phyloP scores from a whole-genome alignment of 2,113 vertebrate species.

The Muntiacus reevesi region DNA sequence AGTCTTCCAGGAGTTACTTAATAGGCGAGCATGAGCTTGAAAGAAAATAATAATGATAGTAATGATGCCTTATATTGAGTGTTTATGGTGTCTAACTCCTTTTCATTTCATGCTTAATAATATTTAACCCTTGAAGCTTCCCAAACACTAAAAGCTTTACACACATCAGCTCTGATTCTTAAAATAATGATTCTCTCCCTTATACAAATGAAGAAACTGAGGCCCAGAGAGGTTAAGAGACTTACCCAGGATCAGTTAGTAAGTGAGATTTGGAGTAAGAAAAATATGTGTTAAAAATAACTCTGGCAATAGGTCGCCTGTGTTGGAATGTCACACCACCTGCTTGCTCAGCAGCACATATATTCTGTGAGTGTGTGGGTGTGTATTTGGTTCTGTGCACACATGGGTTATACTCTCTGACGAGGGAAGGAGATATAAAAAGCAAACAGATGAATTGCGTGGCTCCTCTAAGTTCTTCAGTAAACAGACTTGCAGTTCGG shows the following conservation, averaged over 20 bases:
- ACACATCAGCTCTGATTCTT: not conserved
- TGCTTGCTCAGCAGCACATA: not conserved
- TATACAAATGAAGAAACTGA: conserved; percentile 39
- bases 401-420: not conserved
- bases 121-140: conserved; percentile 21
- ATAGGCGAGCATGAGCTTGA: not conserved
- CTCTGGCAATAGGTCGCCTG: not conserved
- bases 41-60: not conserved
- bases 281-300: conserved; percentile 19
- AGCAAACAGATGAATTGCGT: conserved; percentile 27
- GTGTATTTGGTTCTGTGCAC: not conserved
- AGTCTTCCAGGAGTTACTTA: not conserved
- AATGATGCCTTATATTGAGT: not conserved
- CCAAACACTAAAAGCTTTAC: not conserved
- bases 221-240: conserved; percentile 20
- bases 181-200: conserved; percentile 11
- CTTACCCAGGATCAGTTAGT: not conserved
- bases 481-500: not conserved
- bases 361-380: not conserved
- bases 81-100: not conserved
- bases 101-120: not conserved
- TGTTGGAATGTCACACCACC: conserved; percentile 11
- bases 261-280: conserved; percentile 26
- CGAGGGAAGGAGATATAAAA: conserved; percentile 35
- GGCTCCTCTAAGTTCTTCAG: not conserved